Evolutionary conservation across 1,140 invertebrate species (phyloP), one percentile per base, ranked within the genome.

Genomic region (Propsilocerus akamusi): DNA sequence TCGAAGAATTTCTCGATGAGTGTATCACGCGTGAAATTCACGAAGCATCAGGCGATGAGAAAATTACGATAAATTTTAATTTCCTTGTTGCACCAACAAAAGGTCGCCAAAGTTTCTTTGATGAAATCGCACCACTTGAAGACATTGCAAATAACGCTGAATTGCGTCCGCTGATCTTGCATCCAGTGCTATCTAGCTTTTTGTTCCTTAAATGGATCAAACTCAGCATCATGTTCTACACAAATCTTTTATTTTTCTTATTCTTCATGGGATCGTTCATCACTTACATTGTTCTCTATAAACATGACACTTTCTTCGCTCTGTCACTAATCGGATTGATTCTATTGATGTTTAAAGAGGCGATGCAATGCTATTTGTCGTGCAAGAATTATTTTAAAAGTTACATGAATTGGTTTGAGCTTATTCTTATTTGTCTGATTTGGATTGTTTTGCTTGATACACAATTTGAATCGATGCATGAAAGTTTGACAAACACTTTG

Each of bases 201-300:
- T 59, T 89, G 1, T 78, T 81, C 57, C 66, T 88, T n/a, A 89
- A 89, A 63, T 89, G 84, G 83, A 73, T 80, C 57, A 69, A 76
- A 51, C 78, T 87, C 50, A 75, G 79, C 24, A 71, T 73, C n/a
- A 67, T 84, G 8, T 82, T 85, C 56, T 79, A 77, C 49, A 62
- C 73, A 2, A 86, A 87, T 62, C 74, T 86, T 23, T 57, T 73
- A 2, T 74, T 86, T 53, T 88, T 86, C 61, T 59, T 78, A 0
- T 53, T 79, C 0, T 81, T 86, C 4, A 41, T 41, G 34, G 8
- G 12, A 5, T 6, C n/a, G 3, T 41, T 41, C 34, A 41, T 41
- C 17, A 0, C 5, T 0, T 41, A 41, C 14, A 41, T 41, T 20
- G 10, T 41, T n/a, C n/a, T n/a, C n/a, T n/a, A n/a, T n/a, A n/a